Base-by-base conservation (phyloP, 2,888 invertebrate genomes). In the Cotesia congregata region DNA sequence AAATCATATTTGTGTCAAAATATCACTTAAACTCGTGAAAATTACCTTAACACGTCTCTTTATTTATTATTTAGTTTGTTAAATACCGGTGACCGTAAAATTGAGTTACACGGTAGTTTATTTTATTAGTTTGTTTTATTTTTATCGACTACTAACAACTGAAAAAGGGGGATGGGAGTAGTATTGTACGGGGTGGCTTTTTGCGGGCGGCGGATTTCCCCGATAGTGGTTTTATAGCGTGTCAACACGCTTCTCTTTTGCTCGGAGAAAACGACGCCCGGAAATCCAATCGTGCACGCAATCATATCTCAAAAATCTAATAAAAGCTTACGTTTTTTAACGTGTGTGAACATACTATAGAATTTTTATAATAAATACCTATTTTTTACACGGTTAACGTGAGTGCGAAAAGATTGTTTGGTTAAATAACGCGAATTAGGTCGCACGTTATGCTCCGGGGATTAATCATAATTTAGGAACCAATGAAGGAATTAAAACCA, bases 201-300 rank as follows among this genome's bases (percentile, higher is more conserved):
- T 87, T 87, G 87, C 83, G 88, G 87, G 85, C 84, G 83, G 83
- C 83, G 88, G 86, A 87, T 88, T 88, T 87, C 83, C 41, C 85
- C 87, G 86, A 88, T 87, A 88, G 86, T 83, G 84, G 84, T 87
- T 89, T 88, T 88, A 88, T 89, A 83, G 87, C 88, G 87, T 88
- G 88, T 89, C 88, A 89, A 89, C 88, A 88, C 86, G 88, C 85
- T 86, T 86, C 82, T 79, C 80, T 82, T 82, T 82, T 78, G 67
- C 70, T 68, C 61, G 71, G 65, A 68, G 74, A 73, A 77, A 69
- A 61, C 61, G 67, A 50, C 50, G 50, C 50, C 77, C 69, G 67
- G 77, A 78, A 67, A 78, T 68, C 62, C 72, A 72, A 67, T 77
- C 69, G 71, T 70, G 77, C 86, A 85, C 86, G 86, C 86, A 81